phyloP scores from a whole-genome alignment of 2,113 vertebrate genomes.

The Rissa tridactyla region DNA sequence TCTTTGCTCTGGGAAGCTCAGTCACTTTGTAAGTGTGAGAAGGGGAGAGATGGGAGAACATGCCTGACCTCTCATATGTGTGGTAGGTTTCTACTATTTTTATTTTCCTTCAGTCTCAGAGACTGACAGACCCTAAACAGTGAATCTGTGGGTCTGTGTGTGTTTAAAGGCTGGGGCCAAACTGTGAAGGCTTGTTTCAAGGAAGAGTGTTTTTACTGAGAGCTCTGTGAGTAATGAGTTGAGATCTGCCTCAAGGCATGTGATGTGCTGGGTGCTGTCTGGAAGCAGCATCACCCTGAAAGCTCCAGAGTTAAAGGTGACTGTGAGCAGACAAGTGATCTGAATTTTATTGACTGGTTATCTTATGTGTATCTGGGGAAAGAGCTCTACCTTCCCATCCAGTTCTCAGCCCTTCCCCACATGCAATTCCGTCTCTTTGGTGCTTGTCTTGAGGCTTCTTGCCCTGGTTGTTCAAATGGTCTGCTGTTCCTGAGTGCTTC shows the following conservation, averaged over 20 bases:
- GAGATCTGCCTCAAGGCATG: not conserved
- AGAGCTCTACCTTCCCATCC: not conserved
- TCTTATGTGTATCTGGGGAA: not conserved
- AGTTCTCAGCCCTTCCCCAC: not conserved
- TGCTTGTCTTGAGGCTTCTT: not conserved
- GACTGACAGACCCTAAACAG: not conserved
- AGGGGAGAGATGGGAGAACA: not conserved
- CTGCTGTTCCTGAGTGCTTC: not conserved
- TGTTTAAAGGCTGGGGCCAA: not conserved
- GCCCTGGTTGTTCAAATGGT: not conserved
- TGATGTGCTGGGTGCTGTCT: not conserved
- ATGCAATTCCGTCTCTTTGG: not conserved
- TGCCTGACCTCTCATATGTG: rapidly evolving
- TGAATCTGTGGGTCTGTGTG: not conserved
- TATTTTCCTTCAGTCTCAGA: not conserved
- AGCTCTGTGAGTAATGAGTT: not conserved
- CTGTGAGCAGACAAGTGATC: not conserved
- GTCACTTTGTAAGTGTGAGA: not conserved
- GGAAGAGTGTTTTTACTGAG: not conserved
- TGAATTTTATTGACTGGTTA: not conserved
- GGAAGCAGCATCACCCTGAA: not conserved
- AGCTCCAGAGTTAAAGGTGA: not conserved
- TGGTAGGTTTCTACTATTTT: not conserved
- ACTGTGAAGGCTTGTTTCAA: not conserved
- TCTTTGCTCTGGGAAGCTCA: not conserved